Evolutionary conservation across 2,888 invertebrate species (phyloP).

Genomic region (Lingula anatina): DNA sequence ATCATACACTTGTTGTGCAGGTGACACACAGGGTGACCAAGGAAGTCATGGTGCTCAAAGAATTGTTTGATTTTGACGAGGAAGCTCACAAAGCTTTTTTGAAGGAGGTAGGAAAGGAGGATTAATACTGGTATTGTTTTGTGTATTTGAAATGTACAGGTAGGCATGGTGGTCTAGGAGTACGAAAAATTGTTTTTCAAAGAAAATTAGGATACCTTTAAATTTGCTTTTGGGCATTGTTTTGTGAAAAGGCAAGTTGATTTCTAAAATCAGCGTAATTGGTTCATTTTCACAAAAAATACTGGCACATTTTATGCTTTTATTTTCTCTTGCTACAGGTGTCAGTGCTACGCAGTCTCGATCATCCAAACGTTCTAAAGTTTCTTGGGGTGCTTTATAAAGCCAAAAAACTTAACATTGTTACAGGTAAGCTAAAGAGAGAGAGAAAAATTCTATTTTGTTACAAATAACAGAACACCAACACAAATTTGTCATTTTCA

Average conservation of each 20-base stretch:
- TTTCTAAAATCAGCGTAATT: background rate
- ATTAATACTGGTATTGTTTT: too few species aligned
- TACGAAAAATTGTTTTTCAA: background rate
- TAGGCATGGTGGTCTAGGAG: too few species aligned
- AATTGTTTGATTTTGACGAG: conserved; percentile 86
- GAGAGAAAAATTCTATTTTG: background rate
- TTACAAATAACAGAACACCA: background rate
- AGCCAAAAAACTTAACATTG: conserved; percentile 82
- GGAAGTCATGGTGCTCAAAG: conserved; percentile 93
- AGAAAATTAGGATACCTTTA: background rate
- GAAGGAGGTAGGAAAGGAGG: conserved; percentile 82
- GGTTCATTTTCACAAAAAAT: background rate
- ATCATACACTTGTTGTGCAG: too few species aligned
- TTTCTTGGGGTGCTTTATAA: conserved; percentile 92
- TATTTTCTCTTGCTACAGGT: conserved; percentile 58
- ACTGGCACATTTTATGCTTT: too few species aligned
- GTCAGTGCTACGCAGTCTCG: conserved; percentile 81
- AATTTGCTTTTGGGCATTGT: background rate
- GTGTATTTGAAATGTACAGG: too few species aligned
- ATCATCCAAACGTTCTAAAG: conserved; percentile 83
- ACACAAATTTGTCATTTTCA: background rate
- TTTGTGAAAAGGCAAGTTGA: background rate
- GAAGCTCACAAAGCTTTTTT: conserved; percentile 90
- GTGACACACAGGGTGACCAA: conserved; percentile 85
- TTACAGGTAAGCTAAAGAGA: conserved; percentile 58